Base-by-base conservation (phyloP, 2,888 invertebrate species). In the Aplocera efformata region DNA sequence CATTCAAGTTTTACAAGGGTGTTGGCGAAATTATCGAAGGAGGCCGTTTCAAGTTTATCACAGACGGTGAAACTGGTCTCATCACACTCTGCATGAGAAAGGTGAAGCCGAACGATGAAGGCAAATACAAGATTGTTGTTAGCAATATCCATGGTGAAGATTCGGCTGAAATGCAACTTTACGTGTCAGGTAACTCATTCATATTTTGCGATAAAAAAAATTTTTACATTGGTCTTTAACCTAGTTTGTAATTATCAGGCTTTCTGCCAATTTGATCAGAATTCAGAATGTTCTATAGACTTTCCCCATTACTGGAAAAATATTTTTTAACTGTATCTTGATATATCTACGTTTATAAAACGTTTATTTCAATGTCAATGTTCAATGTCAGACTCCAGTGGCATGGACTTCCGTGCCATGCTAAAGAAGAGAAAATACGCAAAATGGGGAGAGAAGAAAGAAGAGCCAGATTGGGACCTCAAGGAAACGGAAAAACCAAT, bases 391-490 rank as follows among this genome's bases (percentile, higher is more conserved):
- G 98, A 98, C 89, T 93, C 98, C 53, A 97, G 97, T 86, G 98
- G 98, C 58, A 96, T 99, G 94, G 99, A 99, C 89, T 99, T 99
- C 94, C 94, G 99, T 86, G 94, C 98, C 50, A 95, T 99, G 95
- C 91, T 99, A 63, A 98, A 98, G 88, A 98, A 97, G 90, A 93
- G 97, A 69, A 96, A 96, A 86, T 97, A 97, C 79, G 94, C 95
- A 65, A 96, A 96, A 90, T 97, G 97, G 97, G 95, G 91, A 47
- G 93, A 94, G 79, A 94, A 97, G 58, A 95, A 98, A 60, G 94
- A 94, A 35, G 97, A 98, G 64, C 95, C 95, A 22, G 96, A 98
- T 77, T 97, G 96, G 93, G 96, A 97, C 63, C 91, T 98, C 45
- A 98, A 98, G 82, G 96, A 97, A 86, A 92, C 92, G 10, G 97